Percentiles rank a stretch among this genome's conserved stretches.
phyloP scores from a whole-genome alignment of 2,113 vertebrate species.

The Elachura formosa region DNA sequence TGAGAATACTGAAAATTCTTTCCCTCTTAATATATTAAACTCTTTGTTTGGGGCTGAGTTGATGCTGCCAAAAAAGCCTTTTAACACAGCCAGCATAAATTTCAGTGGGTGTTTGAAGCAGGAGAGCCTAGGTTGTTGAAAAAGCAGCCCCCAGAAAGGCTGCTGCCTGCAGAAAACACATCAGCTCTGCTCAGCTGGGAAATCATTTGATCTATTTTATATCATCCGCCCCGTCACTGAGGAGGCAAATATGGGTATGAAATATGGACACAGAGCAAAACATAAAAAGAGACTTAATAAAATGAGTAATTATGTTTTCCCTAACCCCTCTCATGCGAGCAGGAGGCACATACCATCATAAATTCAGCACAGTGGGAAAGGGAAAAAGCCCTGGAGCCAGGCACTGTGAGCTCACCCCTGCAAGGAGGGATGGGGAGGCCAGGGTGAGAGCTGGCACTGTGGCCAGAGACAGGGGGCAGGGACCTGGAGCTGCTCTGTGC shows the following conservation, averaged over 20 bases:
- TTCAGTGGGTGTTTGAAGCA: not conserved
- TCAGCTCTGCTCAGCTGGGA: not conserved
- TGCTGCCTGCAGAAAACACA: slow-evolving; percentile 5
- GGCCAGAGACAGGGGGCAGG: not conserved
- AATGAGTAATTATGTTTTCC: slow-evolving; percentile 34
- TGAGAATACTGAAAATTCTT: slow-evolving; percentile 32
- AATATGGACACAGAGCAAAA: slow-evolving; percentile 6
- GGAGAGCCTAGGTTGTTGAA: not conserved
- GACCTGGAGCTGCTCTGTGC: not conserved
- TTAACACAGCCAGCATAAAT: not conserved
- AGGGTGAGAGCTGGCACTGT: not conserved
- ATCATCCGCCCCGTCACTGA: not conserved
- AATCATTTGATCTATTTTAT: slow-evolving; percentile 15
- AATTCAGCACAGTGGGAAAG: not conserved
- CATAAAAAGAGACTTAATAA: slow-evolving; percentile 23
- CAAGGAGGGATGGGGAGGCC: not conserved
- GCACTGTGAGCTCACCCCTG: not conserved
- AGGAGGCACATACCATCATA: not conserved
- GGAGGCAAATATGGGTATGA: not conserved
- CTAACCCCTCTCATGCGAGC: not conserved
- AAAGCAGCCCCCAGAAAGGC: not conserved
- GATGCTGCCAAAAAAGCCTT: slow-evolving; percentile 17
- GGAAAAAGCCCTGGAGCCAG: not conserved
- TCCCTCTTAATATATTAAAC: not conserved
- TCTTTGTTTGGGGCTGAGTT: not conserved